A percentile compares a stretch with the other conserved stretches of the same genome.
Evolutionary conservation across 2,113 vertebrate genomes (phyloP).

Genomic region (Notiomystis cincta): DNA sequence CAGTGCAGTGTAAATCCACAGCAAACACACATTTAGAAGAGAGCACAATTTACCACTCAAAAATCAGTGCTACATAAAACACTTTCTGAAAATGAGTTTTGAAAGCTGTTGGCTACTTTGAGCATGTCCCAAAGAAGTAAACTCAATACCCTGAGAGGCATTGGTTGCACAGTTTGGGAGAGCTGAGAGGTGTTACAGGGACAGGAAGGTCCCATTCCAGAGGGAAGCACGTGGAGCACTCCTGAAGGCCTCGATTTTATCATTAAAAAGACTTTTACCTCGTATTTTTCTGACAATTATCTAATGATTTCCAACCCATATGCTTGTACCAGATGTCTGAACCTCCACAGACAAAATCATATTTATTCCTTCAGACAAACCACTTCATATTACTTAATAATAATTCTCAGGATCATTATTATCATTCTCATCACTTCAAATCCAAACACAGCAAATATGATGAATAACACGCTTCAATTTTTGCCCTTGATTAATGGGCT

Average conservation of each 20-base stretch:
- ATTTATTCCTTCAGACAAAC: background rate
- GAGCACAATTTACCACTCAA: background rate
- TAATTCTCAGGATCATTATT: conserved; percentile 11
- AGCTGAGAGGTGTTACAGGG: background rate
- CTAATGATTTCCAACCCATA: conserved; percentile 54
- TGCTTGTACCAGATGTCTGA: conserved; percentile 56
- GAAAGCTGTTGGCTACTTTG: background rate
- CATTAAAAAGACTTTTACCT: background rate
- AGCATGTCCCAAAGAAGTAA: background rate
- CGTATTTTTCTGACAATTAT: conserved; percentile 29
- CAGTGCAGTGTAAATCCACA: background rate
- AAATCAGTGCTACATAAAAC: background rate
- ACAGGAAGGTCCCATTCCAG: background rate
- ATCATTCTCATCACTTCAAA: conserved; percentile 11
- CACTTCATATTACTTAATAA: conserved; percentile 25
- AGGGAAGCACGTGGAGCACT: background rate
- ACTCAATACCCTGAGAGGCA: background rate
- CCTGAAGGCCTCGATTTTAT: background rate
- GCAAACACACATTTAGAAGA: background rate
- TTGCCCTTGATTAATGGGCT: background rate
- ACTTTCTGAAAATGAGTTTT: background rate
- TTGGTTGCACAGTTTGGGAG: background rate
- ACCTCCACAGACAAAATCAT: background rate
- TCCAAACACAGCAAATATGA: conserved; percentile 11
- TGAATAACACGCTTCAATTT: background rate